Evolutionary conservation across 1,140 invertebrate species (phyloP), one percentile per base, ranked within the genome.

Genomic region (Lerema accius): DNA sequence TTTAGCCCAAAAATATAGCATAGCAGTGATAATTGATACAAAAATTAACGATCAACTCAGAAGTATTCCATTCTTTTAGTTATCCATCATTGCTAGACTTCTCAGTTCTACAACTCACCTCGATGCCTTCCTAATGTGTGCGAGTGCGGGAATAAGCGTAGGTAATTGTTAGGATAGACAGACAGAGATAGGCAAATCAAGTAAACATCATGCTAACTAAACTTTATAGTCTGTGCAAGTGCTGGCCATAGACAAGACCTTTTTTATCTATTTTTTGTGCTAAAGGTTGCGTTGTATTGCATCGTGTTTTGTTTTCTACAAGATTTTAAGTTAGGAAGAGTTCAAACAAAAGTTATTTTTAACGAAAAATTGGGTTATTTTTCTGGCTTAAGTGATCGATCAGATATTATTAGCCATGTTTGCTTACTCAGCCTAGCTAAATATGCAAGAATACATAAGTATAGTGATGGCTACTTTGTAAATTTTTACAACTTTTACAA

Each of bases 101-200:
- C 82, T 37, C 13, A 15, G 42, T 5, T 55, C 17, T 55, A 42
- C 39, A 55, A 42, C 51, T 86, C 71, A 86, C 84, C 86, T 89
- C 86, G 66, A 89, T 86, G 81, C 86, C 86, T 69, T 89, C 86
- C 86, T 89, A 89, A 76, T 26, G 75, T 67, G 83, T 85, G 84
- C 75, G 67, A 73, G 81, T 85, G 83, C 82, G 72, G 67, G 61
- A 80, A 86, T 67, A 89, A 84, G 84, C 84, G 70, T 77, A 67
- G 82, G 82, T 86, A 32, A 3, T 32, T 32, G 82, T 85, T 78
- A 84, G 70, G 80, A 88, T 75, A 87, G 82, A 82, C 61, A 77
- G 66, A 82, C 48, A 81, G 66, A 82, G 77, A 86, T 66, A 86
- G 78, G 82, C 83, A 87, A 86, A 84, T 64, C 59, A 78, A 86